Percentiles rank a stretch among this genome's conserved stretches.
These are phyloP conservation scores for Tholera decimalis DNA, from an alignment of 2,888 invertebrate genomes.

Conservation along the genomic window DNA sequence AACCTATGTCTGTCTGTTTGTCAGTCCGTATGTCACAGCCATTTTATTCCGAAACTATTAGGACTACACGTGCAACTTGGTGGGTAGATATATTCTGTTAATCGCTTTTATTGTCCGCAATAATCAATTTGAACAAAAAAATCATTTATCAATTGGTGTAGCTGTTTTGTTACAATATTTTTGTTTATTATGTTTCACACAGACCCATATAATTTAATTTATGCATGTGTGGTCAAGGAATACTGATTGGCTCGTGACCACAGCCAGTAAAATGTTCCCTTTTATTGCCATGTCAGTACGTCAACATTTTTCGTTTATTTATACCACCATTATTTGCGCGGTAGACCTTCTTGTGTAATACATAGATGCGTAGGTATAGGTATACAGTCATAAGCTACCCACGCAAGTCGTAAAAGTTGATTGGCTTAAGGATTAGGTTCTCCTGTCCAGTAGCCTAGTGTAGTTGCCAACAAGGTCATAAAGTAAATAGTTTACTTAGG, in stretches of 20 bases:
- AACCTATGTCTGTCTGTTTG: too few species aligned
- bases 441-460: slow-evolving; percentile 4
- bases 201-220: slow-evolving; percentile 31
- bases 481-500: too few species aligned
- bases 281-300: slow-evolving; percentile 27
- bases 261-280: slow-evolving; percentile 33
- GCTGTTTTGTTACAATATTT: neutral
- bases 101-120: too few species aligned
- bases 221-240: slow-evolving; percentile 30
- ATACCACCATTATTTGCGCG: slow-evolving; percentile 19
- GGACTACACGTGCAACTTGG: too few species aligned
- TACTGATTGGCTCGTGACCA: slow-evolving; percentile 42
- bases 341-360: neutral
- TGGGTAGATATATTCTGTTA: too few species aligned
- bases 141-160: too few species aligned
- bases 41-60: too few species aligned
- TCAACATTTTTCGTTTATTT: slow-evolving; percentile 30
- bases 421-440: slow-evolving; percentile 35
- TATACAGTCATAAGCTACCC: slow-evolving; percentile 37
- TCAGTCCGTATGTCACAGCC: too few species aligned
- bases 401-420: slow-evolving; percentile 49
- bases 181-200: slow-evolving; percentile 10
- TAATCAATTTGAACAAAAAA: too few species aligned
- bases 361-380: slow-evolving; percentile 2
- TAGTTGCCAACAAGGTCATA: slow-evolving; percentile 4